Percentiles rank a stretch among this genome's conserved stretches.
phyloP scores from a whole-genome alignment of 23 tunicate species.

The Aplidium turbinatum region DNA sequence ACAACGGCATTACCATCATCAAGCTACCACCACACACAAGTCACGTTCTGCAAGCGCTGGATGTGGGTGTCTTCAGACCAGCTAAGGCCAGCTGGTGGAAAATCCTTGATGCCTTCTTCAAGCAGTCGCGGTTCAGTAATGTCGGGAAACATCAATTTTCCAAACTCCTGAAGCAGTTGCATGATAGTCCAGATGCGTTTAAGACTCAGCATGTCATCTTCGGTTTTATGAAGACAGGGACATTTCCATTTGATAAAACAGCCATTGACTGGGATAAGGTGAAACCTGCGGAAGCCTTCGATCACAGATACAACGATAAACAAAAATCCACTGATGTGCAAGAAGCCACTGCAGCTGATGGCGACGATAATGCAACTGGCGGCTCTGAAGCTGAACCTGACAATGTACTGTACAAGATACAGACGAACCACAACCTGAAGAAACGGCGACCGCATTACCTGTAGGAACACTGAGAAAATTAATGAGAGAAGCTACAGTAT shows the following conservation, averaged over 20 bases:
- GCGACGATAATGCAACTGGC: background rate
- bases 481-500: too few relatives aligned
- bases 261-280: slow-evolving; percentile 10
- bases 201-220: background rate
- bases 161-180: slow-evolving; percentile 1
- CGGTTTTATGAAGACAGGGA: background rate
- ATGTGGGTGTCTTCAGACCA: slow-evolving; percentile 7
- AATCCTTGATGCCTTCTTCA: slow-evolving; percentile 2
- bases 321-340: background rate
- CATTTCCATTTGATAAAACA: slow-evolving; percentile 12
- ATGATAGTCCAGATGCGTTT: slow-evolving; percentile 2
- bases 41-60: slow-evolving; percentile 3
- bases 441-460: too few relatives aligned
- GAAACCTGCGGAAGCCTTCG: slow-evolving; percentile 5
- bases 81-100: background rate
- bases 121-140: background rate
- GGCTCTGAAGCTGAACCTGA: background rate
- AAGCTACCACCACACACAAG: slow-evolving; percentile 8
- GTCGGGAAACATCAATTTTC: slow-evolving; percentile 6
- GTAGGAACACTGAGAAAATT: too few relatives aligned
- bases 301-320: background rate
- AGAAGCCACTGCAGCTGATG: background rate
- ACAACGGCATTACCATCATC: background rate
- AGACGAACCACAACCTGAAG: background rate
- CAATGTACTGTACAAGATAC: background rate